Evolutionary conservation across 2,888 invertebrate genomes (phyloP), one percentile per base, ranked within the genome.

Genomic region (Netelia melanura): DNA sequence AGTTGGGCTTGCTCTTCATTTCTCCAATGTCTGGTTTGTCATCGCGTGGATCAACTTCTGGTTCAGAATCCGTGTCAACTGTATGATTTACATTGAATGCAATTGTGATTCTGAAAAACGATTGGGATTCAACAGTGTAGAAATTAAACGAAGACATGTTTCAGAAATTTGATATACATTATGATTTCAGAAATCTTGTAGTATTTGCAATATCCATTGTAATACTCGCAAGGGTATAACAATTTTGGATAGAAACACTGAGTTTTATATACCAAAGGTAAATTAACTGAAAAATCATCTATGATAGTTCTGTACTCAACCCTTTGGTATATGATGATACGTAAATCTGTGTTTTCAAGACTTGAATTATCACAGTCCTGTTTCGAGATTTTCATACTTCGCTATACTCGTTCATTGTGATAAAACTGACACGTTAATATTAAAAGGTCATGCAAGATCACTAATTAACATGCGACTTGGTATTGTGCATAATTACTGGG

Each of bases 61-160:
- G 95, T 68, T 96, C 97, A 3, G 95, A 91, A 1, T 96, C 96
- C 0, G 97, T 95, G 92, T 98, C 98, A 0, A 99, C 98, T 0
- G 98, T 97, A 94, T 99, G 98, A 94, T 99, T 99, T 0, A 99
- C 97, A 93, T 98, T 99, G 93, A 99, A 97, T 79, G 96, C 96
- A 64, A 99, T 95, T 72, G 95, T 95, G 86, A 98, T 95, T 86
- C 97, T 97, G 90, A 38, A 94, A 94, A 86, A 43, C 70, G 38
- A 54, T 30, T 38, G 1, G 21, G 21, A 72, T 70, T 58, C 17
- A 48, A 11, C 9, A 48, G 14, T n/a, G 62, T 44, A 44, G 64
- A 77, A n/a, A 76, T 62, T 79, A 72, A 8, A 76, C 10, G 43
- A 74, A 6, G 21, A 17, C 2, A 48, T 61, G 9, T 52, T 75